Conservation (phyloP, 2,797 vertebrate species). For the Mus caroli region DNA sequence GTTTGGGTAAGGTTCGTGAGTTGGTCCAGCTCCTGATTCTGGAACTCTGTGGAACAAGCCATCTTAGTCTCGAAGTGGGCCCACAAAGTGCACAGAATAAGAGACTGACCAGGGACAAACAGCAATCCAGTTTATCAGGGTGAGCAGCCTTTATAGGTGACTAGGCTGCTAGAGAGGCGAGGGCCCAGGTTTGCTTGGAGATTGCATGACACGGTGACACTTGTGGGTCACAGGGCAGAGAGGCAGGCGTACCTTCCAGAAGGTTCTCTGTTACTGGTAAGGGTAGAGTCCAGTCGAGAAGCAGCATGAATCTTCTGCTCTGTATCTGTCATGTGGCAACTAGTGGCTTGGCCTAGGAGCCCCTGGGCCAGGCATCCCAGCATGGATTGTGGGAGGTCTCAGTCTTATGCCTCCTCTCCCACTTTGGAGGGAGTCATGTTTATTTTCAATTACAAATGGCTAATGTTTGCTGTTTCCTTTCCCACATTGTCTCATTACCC, state of each 20-base stretch:
- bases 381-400: conserved; percentile 44
- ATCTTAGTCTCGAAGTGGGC: conserved; percentile 13
- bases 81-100: neutral
- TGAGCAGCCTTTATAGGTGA: neutral
- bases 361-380: neutral
- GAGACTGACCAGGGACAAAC: neutral
- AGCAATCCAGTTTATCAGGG: neutral
- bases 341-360: neutral
- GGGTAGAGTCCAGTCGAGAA: neutral
- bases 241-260: neutral
- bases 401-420: conserved; percentile 1
- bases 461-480: conserved; percentile 60
- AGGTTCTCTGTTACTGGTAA: neutral
- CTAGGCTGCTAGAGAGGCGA: neutral
- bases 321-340: neutral
- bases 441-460: conserved; percentile 41
- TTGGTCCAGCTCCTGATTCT: conserved; percentile 35
- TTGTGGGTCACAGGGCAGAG: neutral
- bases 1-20: neutral
- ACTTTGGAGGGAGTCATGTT: neutral
- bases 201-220: neutral
- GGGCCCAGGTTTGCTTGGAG: neutral
- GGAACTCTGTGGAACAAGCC: neutral
- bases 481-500: neutral
- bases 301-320: neutral